Evolutionary conservation across 2,113 vertebrate species (phyloP), one percentile per base, ranked within the genome.

Genomic region (Phrynosoma blainvillii): DNA sequence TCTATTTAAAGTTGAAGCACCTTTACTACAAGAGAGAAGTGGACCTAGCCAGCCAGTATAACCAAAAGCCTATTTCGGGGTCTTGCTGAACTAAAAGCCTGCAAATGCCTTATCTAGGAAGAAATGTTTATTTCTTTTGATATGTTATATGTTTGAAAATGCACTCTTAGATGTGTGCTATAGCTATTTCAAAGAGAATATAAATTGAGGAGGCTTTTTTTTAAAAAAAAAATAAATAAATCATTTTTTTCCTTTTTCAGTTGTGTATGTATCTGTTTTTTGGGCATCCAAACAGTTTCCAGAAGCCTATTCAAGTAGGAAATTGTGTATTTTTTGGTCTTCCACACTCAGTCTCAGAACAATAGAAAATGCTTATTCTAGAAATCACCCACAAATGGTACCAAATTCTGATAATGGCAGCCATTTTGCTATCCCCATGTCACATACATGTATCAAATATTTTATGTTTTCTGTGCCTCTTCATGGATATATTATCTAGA

Each of bases 161-260:
- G 89, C 89, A 90, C 84, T 92, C 21, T 92, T 89, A 93, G 92
- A 90, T 93, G 87, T 91, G 36, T 89, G 52, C 93, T 86, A 89
- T 85, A 92, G 88, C 47, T 42, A 92, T 91, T 92, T 94, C 92
- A 94, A 95, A 95, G 87, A 66, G 91, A 93, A 90, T 93, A 91
- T 88, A 85, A 90, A 91, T 92, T 66, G 77, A 36, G 92, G 89
- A 70, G 82, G 59, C 77, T 90, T 90, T 87, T 86, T 70, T 59
- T 92, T 36, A 36, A 36, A 36, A n/a, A n/a, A n/a, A n/a, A n/a
- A n/a, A n/a, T n/a, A n/a, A n/a, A n/a, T n/a, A n/a, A n/a, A n/a
- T n/a, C n/a, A n/a, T 52, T 90, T 90, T 87, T 86, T 70, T 54
- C 92, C 82, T 82, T 81, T 47, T 91, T 66, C 25, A 71, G 62